Evolutionary conservation across 2,888 invertebrate genomes (phyloP).

Genomic region (Platerodrilus igneus): DNA sequence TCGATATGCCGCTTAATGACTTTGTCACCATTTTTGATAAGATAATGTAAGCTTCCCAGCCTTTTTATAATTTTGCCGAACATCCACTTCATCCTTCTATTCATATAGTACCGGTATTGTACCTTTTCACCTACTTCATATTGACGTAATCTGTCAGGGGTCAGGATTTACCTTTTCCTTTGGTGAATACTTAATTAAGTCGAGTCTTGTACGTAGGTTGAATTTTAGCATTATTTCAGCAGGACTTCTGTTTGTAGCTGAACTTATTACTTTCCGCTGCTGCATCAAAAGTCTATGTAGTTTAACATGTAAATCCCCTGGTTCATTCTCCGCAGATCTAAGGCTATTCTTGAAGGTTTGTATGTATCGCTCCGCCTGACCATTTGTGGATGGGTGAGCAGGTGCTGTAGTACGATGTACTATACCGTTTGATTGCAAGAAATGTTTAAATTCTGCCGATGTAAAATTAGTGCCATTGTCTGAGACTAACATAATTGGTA

Average conservation of each 20-base stretch:
- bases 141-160: no score
- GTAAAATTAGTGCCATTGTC: constrained; percentile 29
- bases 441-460: constrained; percentile 24
- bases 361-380: constrained; percentile 26
- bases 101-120: no score
- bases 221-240: constrained; percentile 19
- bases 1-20: no score
- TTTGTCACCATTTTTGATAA: no score
- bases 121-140: no score
- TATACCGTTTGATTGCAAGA: constrained; percentile 22
- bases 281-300: constrained; percentile 18
- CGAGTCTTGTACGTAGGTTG: constrained; percentile 11
- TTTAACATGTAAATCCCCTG: constrained; percentile 11
- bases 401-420: constrained; percentile 23
- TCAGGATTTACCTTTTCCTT: no score
- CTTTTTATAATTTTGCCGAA: no score
- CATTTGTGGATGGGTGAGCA: constrained; percentile 30
- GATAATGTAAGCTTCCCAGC: no score
- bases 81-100: no score
- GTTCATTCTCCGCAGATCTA: constrained; percentile 7
- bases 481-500: constrained; percentile 22
- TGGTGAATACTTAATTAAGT: no score
- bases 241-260: constrained; percentile 16
- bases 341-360: constrained; percentile 22
- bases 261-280: constrained; percentile 16